phyloP scores from a whole-genome alignment of 2,888 invertebrate genomes.

The Polietes domitor region DNA sequence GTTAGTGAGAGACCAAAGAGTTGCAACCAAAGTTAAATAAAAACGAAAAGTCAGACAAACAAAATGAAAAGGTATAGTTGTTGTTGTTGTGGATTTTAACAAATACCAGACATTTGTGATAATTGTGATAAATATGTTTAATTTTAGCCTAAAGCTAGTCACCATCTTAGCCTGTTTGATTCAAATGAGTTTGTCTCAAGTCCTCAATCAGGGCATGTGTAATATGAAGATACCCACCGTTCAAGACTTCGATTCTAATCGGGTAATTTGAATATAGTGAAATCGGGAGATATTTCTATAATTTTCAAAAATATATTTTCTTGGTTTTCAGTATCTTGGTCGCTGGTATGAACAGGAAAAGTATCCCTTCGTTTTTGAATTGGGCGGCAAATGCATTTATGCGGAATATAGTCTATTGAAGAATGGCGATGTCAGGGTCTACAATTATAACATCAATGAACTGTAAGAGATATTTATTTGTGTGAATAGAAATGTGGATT shows the following conservation, averaged over 20 bases:
- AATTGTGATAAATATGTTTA: not conserved
- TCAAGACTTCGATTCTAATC: slow-evolving; percentile 82
- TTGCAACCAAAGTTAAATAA: not conserved
- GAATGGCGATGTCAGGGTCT: slow-evolving; percentile 80
- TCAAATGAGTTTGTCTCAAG: slow-evolving; percentile 80
- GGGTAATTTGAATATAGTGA: slow-evolving; percentile 55
- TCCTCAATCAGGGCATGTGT: slow-evolving; percentile 84
- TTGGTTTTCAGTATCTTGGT: slow-evolving; percentile 84
- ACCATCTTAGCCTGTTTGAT: not conserved
- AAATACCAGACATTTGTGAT: not conserved
- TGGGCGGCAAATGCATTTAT: slow-evolving; percentile 87
- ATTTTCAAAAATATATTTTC: no score
- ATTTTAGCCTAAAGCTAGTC: slow-evolving; percentile 35
- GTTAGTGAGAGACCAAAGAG: slow-evolving; percentile 23
- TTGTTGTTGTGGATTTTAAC: not conserved
- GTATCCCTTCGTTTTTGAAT: slow-evolving; percentile 87
- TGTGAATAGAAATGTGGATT: not conserved
- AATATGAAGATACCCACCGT: slow-evolving; percentile 83
- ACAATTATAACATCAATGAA: slow-evolving; percentile 81
- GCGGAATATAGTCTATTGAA: slow-evolving; percentile 83
- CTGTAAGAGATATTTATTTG: slow-evolving; percentile 78
- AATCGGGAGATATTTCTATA: no score
- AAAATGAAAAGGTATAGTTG: slow-evolving; percentile 52
- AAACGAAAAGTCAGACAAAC: not conserved
- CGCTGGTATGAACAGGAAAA: slow-evolving; percentile 89